A percentile compares a stretch with the other conserved stretches of the same genome.
Conservation (phyloP, 2,113 vertebrate species). For the Danionella cerebrum region DNA sequence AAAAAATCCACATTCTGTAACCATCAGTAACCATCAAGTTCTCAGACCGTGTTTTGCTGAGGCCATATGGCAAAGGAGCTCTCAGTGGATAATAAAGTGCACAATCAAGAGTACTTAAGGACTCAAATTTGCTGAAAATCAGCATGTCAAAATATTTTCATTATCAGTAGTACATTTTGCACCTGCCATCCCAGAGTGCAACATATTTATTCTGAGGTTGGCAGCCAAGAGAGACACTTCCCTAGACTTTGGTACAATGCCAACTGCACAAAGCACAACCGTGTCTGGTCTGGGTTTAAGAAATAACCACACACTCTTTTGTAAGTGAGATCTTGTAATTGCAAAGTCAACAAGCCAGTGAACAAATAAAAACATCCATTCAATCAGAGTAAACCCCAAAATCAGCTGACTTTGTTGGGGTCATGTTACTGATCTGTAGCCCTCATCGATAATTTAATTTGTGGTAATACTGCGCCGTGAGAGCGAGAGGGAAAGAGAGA, state of each 20-base stretch:
- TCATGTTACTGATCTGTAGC: conserved; percentile 31
- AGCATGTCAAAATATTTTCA: not conserved
- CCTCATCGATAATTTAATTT: conserved; percentile 53
- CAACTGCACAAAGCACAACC: not conserved
- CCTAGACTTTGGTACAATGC: not conserved
- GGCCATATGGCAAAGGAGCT: no score
- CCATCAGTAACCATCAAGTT: no score
- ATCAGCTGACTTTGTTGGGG: not conserved
- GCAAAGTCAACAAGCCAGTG: not conserved
- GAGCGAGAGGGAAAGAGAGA: not conserved
- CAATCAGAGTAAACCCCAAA: not conserved
- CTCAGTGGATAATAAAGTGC: not conserved
- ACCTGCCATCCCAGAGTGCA: not conserved
- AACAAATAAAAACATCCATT: conserved; percentile 7
- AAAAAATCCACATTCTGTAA: no score
- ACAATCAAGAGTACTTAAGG: no score
- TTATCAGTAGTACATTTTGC: not conserved
- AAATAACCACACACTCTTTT: not conserved
- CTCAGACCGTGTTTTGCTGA: no score
- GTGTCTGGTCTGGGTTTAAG: not conserved
- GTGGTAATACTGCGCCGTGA: conserved; percentile 46
- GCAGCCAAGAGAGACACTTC: not conserved
- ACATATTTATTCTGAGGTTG: not conserved
- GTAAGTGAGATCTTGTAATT: not conserved
- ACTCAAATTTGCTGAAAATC: not conserved